Evolutionary conservation across 2,888 invertebrate species (phyloP), one percentile per base, ranked within the genome.

Genomic region (Tenodera sinensis): DNA sequence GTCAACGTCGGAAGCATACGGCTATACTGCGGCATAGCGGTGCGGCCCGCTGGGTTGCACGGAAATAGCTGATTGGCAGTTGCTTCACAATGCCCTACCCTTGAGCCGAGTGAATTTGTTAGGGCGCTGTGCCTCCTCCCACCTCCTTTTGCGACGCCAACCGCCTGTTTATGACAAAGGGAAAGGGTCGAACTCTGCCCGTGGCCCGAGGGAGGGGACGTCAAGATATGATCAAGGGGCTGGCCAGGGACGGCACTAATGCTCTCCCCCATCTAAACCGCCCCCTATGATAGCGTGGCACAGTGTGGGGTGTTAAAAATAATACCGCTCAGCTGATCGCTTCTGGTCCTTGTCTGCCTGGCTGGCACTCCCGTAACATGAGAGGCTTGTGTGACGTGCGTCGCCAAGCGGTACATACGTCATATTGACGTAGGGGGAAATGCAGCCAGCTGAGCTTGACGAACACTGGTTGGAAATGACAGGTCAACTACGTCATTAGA

Each of bases 51-150:
- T 88, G 87, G 89, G 83, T 89, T 86, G 85, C 90, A 89, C 91
- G 88, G 90, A 89, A 89, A 89, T 90, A 90, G 91, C 91, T 91
- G 91, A 91, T 91, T 91, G 91, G 91, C 90, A 90, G 90, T 85
- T 89, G 90, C 90, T 88, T 89, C 54, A 90, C 89, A 90, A 90
- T 90, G 90, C 90, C 90, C 90, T 90, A 86, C 90, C 90, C 90
- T 71, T 89, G 90, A 84, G 90, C 90, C 86, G 84, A 81, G 86
- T 89, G 47, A 89, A 89, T 89, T 84, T 88, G 90, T 87, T 86
- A 88, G 90, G 89, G 89, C 88, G 81, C 83, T 42, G 34, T 81
- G 89, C 89, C 89, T 89, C 89, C 90, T 87, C 89, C 90, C 90
- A 89, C 89, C 89, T 86, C 84, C 89, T 86, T 83, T 47, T 28